Conservation (phyloP, 1,140 invertebrate genomes). For the Limonius californicus region DNA sequence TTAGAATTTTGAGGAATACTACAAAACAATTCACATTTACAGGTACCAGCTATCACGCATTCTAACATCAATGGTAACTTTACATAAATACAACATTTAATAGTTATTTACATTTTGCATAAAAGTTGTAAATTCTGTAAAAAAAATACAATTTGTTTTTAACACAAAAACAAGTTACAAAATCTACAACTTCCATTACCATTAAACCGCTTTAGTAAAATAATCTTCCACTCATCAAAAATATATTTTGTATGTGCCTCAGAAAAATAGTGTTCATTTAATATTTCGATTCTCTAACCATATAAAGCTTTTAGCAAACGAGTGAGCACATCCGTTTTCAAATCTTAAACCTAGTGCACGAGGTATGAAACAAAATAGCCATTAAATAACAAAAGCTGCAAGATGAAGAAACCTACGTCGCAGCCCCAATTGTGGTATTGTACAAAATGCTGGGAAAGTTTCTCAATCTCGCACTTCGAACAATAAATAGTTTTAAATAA, state of each 20-base stretch:
- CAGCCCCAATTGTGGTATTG: too few relatives aligned
- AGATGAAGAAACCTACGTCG: not conserved
- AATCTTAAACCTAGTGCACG: conserved; percentile 18
- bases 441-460: not conserved
- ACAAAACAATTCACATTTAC: conserved; percentile 27
- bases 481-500: not conserved
- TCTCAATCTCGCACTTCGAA: not conserved
- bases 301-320: conserved; percentile 30
- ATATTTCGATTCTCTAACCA: conserved; percentile 27
- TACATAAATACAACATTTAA: conserved; percentile 17
- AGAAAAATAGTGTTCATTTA: conserved; percentile 36
- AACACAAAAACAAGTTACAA: conserved; percentile 25
- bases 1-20: too few relatives aligned
- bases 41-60: conserved; percentile 39
- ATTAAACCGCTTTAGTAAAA: conserved; percentile 14
- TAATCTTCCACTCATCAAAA: conserved; percentile 25
- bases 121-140: conserved; percentile 28
- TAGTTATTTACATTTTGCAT: conserved; percentile 7
- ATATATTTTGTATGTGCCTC: conserved; percentile 37
- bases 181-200: conserved; percentile 26
- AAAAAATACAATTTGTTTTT: conserved; percentile 13
- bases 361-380: conserved; percentile 16
- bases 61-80: conserved; percentile 35
- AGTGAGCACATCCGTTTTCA: conserved; percentile 22
- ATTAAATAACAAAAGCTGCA: not conserved